Evolutionary conservation across 2,113 vertebrate genomes (phyloP), one percentile per base, ranked within the genome.

Genomic region (Oryzias celebensis): DNA sequence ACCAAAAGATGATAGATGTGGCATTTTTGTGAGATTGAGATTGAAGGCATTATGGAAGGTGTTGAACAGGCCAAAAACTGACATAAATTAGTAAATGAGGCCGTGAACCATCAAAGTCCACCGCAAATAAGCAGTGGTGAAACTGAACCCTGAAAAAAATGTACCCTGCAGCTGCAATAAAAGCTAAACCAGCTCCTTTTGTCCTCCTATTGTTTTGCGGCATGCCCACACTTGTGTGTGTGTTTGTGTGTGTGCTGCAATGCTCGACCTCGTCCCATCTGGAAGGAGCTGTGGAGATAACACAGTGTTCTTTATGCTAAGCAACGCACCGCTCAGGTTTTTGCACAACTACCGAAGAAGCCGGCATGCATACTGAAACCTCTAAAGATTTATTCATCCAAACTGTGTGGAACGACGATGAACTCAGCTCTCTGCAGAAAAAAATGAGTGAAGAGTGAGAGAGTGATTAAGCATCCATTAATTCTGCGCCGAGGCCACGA

Each of bases 301-400:
- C 86, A 79, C 72, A 44, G 31, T 69, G 71, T 82, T 89, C 87
- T 90, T 91, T 91, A 92, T 91, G 90, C 89, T 88, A 90, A 91
- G 84, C 87, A 78, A 78, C 73, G 44, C 51, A 70, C 75, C 50
- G 66, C 70, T 82, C 69, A 78, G 86, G 83, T 90, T 91, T 92
- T 92, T 91, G 90, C 89, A 89, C 8, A 91, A 91, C 89, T 89
- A 83, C 84, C 57, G 74, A 81, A 85, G 78, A 88, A 77, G 72
- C 74, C 58, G 24, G 60, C 45, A 42, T 78, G 76, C 77, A 82
- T 76, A 80, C 83, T 65, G 1, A n/a, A 59, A 73, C 53, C 46
- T 8, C 48, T 36, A 51, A 55, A 51, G 75, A 31, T 10, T 15
- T 5, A 31, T 46, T 58, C 12, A 14, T 0, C 17, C 0, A 47